Percentiles rank a stretch among this genome's conserved stretches.
Evolutionary conservation across 1,140 invertebrate genomes (phyloP).

Genomic region (Temnothorax nylanderi): DNA sequence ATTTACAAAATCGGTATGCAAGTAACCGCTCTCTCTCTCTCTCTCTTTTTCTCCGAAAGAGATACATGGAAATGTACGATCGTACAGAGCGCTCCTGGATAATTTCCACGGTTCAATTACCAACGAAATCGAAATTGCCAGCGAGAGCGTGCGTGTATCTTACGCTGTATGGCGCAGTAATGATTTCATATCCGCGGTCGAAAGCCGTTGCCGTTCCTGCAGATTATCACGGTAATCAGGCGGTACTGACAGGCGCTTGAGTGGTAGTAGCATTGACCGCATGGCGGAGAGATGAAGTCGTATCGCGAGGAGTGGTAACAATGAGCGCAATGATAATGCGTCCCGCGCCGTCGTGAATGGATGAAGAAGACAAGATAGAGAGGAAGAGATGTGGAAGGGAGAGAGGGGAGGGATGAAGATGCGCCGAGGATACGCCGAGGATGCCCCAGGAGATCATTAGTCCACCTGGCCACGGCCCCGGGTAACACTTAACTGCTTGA

Average conservation of each 20-base stretch:
- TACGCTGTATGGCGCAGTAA: slow-evolving; percentile 32
- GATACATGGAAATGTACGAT: slow-evolving; percentile 32
- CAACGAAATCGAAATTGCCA: slow-evolving; percentile 25
- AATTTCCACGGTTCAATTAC: slow-evolving; percentile 58
- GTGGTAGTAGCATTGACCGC: slow-evolving; percentile 61
- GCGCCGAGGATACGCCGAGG: slow-evolving; percentile 56
- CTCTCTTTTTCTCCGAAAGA: not conserved
- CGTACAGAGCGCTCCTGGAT: slow-evolving; percentile 43
- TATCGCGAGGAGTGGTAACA: slow-evolving; percentile 73
- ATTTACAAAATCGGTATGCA: slow-evolving; percentile 30
- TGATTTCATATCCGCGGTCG: slow-evolving; percentile 55
- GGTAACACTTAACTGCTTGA: slow-evolving; percentile 75
- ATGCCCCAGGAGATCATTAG: slow-evolving; percentile 81
- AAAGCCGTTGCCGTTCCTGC: slow-evolving; percentile 53
- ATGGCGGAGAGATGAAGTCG: slow-evolving; percentile 73
- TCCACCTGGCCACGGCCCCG: slow-evolving; percentile 72
- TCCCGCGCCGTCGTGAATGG: slow-evolving; percentile 69
- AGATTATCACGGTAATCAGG: slow-evolving; percentile 71
- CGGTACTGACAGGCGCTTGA: slow-evolving; percentile 62
- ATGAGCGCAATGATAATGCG: slow-evolving; percentile 78
- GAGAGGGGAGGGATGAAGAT: slow-evolving; percentile 35
- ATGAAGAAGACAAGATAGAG: slow-evolving; percentile 59
- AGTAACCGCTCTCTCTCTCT: not conserved
- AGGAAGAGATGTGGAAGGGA: slow-evolving; percentile 21
- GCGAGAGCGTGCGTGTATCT: slow-evolving; percentile 34